Conservation (phyloP, 2,888 invertebrate genomes). For the Orthonychiurus folsomi region DNA sequence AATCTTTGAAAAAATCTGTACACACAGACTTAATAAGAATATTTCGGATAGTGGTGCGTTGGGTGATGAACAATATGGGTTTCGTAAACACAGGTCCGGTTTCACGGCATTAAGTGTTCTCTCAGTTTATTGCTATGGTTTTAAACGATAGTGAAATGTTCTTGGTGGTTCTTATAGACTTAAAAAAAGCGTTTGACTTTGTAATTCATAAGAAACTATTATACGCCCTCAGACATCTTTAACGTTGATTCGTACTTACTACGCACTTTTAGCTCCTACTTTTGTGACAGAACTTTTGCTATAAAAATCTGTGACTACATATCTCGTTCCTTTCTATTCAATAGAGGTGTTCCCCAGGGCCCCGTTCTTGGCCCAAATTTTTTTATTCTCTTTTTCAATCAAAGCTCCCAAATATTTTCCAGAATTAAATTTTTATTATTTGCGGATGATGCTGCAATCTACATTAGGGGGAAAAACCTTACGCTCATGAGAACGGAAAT, state of each 20-base stretch:
- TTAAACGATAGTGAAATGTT: constrained; percentile 14
- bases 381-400: neutral
- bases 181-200: constrained; percentile 20
- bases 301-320: constrained; percentile 11
- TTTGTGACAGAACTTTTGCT: constrained; percentile 11
- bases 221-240: constrained; percentile 9
- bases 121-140: constrained; percentile 14
- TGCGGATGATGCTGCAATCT: neutral
- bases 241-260: constrained; percentile 14
- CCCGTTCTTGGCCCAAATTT: constrained; percentile 4
- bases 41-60: neutral
- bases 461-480: neutral
- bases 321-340: constrained; percentile 13
- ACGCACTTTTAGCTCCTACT: constrained; percentile 12
- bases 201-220: constrained; percentile 10
- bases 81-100: constrained; percentile 16
- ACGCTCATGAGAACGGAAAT: neutral
- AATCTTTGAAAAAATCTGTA: constrained; percentile 18
- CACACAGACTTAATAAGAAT: constrained; percentile 1
- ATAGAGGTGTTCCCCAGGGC: constrained; percentile 14
- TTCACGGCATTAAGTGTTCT: constrained; percentile 16
- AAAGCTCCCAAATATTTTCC: neutral
- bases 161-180: constrained; percentile 18
- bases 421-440: neutral
- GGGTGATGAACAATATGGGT: constrained; percentile 17